Evolutionary conservation across 2,888 invertebrate species (phyloP).

Genomic region (Mesorhabditis sp.): DNA sequence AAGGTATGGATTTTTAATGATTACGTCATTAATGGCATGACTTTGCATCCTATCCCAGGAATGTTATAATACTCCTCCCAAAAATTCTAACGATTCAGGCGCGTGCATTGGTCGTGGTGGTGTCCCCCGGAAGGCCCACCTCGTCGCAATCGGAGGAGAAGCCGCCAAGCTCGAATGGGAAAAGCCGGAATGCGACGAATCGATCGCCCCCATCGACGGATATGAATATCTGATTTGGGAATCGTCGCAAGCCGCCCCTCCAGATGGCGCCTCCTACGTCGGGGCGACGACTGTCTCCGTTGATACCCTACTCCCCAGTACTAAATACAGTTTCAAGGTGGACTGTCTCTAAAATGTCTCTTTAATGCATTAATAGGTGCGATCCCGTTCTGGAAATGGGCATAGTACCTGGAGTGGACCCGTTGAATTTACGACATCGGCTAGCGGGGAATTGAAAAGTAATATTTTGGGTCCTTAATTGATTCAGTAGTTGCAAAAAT

Average conservation of each 20-base stretch:
- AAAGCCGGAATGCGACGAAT: conserved; percentile 51
- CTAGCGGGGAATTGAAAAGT: neutral
- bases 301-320: conserved; percentile 34
- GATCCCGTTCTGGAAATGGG: conserved; percentile 52
- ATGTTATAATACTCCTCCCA: neutral
- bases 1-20: conserved; percentile 6
- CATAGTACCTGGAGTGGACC: conserved; percentile 54
- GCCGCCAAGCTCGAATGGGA: conserved; percentile 31
- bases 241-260: conserved; percentile 26
- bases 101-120: neutral
- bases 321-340: conserved; percentile 45
- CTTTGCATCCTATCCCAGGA: no score
- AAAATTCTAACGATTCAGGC: neutral
- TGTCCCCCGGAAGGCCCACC: conserved; percentile 17
- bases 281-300: conserved; percentile 39
- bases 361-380: conserved; percentile 15
- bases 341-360: conserved; percentile 8
- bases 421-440: conserved; percentile 13
- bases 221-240: conserved; percentile 53
- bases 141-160: conserved; percentile 22
- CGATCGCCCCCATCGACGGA: conserved; percentile 50
- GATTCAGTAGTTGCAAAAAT: neutral
- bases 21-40: no score
- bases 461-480: neutral
- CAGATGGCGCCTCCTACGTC: conserved; percentile 47